Percentiles rank a stretch among this genome's conserved stretches.
Evolutionary conservation across 2,888 invertebrate genomes (phyloP).

Genomic region (Ennomos quercinarius): DNA sequence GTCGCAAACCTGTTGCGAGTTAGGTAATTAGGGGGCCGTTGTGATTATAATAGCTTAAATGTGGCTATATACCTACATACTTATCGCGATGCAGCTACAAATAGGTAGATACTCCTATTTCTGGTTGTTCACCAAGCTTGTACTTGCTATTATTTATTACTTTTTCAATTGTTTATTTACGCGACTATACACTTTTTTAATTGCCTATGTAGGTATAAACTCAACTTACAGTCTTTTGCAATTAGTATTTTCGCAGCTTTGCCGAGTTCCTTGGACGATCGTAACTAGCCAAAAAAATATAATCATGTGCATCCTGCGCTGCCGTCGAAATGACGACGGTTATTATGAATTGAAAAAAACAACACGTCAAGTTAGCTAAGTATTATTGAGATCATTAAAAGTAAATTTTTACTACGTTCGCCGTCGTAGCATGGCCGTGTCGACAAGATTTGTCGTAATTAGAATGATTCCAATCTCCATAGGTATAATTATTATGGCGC

Average conservation of each 20-base stretch:
- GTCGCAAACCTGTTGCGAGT: too few relatives aligned
- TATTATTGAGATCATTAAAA: conserved; percentile 9
- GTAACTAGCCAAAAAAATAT: background rate
- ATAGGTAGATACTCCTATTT: too few relatives aligned
- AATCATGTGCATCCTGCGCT: conserved; percentile 1
- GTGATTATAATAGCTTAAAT: too few relatives aligned
- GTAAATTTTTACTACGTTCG: conserved; percentile 28
- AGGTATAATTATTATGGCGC: background rate
- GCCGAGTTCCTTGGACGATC: background rate
- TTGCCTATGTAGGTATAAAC: background rate
- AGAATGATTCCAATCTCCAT: conserved; percentile 44
- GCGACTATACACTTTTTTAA: background rate
- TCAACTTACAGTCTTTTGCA: conserved; percentile 2
- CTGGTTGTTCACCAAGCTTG: too few relatives aligned
- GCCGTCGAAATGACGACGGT: background rate
- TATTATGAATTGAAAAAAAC: background rate
- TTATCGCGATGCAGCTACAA: too few relatives aligned
- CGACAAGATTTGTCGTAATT: conserved; percentile 46
- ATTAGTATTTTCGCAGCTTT: background rate
- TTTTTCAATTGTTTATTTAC: too few relatives aligned
- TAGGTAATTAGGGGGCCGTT: too few relatives aligned
- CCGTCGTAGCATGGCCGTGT: conserved; percentile 42
- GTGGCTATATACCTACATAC: too few relatives aligned
- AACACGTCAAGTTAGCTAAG: background rate
- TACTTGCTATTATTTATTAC: too few relatives aligned